phyloP scores from a whole-genome alignment of 92 coral and sea anemone genomes.

The Actinernus sp. region DNA sequence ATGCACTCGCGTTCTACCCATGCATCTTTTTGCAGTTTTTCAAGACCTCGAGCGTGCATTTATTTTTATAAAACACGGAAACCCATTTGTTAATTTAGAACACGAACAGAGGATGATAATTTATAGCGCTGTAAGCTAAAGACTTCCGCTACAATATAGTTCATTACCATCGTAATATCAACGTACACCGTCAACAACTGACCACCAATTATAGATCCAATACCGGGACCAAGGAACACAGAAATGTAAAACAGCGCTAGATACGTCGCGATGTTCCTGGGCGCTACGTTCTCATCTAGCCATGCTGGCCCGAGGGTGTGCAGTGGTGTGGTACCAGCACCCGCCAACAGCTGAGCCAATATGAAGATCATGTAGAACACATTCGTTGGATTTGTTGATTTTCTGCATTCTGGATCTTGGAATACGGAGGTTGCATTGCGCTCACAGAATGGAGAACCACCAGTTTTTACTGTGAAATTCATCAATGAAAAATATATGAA shows the following conservation, averaged over 20 bases:
- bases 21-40: too few relatives aligned
- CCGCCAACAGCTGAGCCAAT: constrained; percentile 26
- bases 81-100: too few relatives aligned
- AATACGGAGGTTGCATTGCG: not conserved
- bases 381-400: not conserved
- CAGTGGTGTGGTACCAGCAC: constrained; percentile 37
- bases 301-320: constrained; percentile 37
- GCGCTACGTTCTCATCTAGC: constrained; percentile 48
- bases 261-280: constrained; percentile 10
- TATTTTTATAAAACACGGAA: too few relatives aligned
- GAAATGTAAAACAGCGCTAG: constrained; percentile 28
- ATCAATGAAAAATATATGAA: not conserved
- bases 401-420: not conserved
- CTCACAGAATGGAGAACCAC: constrained; percentile 2
- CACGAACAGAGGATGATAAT: too few relatives aligned
- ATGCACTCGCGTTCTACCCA: too few relatives aligned
- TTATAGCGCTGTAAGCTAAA: too few relatives aligned
- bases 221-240: constrained; percentile 28
- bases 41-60: too few relatives aligned
- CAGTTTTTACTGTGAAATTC: not conserved
- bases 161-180: constrained; percentile 15
- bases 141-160: too few relatives aligned
- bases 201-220: constrained; percentile 44
- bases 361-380: constrained; percentile 24
- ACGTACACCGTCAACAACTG: constrained; percentile 30